These are phyloP conservation scores for Phylloscopus trochiloides DNA, from an alignment of 2,113 vertebrate genomes.

Conservation along the genomic window DNA sequence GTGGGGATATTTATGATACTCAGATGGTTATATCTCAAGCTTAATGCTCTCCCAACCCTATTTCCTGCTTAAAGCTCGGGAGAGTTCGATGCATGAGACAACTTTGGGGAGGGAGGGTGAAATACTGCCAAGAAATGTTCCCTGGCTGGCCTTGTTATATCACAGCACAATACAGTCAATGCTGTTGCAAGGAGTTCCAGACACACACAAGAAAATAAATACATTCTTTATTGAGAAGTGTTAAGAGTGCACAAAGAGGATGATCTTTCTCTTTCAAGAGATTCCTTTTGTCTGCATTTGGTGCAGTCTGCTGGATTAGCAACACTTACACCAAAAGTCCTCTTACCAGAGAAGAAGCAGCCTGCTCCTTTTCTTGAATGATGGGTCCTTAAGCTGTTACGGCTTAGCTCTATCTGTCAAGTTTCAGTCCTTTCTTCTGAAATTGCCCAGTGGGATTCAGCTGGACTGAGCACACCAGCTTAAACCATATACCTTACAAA, in stretches of 20 bases:
- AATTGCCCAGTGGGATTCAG: background rate
- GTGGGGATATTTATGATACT: background rate
- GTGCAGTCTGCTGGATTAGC: background rate
- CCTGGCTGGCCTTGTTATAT: background rate
- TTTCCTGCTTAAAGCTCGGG: slow-evolving; percentile 26
- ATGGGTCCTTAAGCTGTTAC: background rate
- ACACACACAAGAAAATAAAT: background rate
- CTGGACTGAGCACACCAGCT: background rate
- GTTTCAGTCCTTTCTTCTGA: background rate
- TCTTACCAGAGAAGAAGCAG: background rate
- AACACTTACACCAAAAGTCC: background rate
- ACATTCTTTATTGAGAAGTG: background rate
- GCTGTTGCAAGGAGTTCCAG: background rate
- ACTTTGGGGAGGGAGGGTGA: background rate
- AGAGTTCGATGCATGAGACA: background rate
- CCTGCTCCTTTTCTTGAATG: background rate
- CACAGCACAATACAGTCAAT: background rate
- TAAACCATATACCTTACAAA: background rate
- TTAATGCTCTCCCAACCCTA: slow-evolving; percentile 16
- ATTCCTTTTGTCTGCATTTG: background rate
- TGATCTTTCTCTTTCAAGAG: background rate
- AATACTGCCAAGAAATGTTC: background rate
- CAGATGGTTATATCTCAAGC: background rate
- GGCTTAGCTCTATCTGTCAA: background rate
- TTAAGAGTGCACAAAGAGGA: background rate